Evolutionary conservation across 2,888 invertebrate genomes (phyloP), one percentile per base, ranked within the genome.

Genomic region (Seira sanloemensis): DNA sequence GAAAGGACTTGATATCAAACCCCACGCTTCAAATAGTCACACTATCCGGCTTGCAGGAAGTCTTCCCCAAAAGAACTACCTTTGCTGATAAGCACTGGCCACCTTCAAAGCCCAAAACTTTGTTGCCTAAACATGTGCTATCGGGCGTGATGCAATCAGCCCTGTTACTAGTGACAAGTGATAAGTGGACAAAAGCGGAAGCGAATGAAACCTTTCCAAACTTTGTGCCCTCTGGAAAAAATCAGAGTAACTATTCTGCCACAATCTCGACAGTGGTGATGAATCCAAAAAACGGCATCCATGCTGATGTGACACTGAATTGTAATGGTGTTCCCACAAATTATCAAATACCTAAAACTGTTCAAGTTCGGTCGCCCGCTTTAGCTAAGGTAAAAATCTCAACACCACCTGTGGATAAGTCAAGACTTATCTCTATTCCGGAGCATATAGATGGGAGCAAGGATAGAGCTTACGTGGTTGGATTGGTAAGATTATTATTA

Each of bases 81-180:
- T 97, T 97, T 90, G 73, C 78, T 1, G 97, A 97, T 91, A 97
- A 97, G 90, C 97, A 97, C 91, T 97, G 97, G 97, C 97, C 97
- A 0, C 67, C 75, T 18, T 69, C 87, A 16, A 87, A 86, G 77
- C 71, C 78, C 12, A 89, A 89, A 67, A 86, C 88, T 16, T 65
- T 89, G 23, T 69, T 89, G 1, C 86, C 89, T 2, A 88, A 87
- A 46, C 85, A 87, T 23, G 24, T 65, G 4, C 5, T 73, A 21
- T 86, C 73, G 67, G 71, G 71, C 37, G 37, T 58, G 12, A 54
- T 74, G 58, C 46, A 26, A 25, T 24, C 50, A 37, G 65, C 78
- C 12, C 9, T 23, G 5, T 21, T 72, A 9, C 50, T 26, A 72
- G 84, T 84, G 12, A 25, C 78, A 12, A 72, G 69, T 79, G 79